Base-by-base conservation (phyloP, 2,113 vertebrate genomes). In the Tachysurus fulvidraco region DNA sequence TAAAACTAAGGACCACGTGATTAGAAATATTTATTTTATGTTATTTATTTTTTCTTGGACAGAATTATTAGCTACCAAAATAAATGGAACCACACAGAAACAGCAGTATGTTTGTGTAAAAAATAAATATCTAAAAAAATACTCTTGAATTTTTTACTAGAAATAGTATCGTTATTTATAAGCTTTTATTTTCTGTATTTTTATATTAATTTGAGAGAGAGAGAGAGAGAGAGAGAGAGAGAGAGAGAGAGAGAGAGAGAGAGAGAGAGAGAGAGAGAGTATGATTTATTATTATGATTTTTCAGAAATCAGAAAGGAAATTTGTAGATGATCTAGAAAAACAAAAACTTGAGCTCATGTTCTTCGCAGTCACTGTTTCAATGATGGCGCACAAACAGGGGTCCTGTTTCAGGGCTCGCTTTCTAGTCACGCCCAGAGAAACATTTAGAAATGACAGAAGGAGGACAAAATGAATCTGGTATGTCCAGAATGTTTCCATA, bases 381-480 rank as follows among this genome's bases (percentile, higher is more conserved):
- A 88, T 92, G 93, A 94, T 93, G 73, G 21, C 11, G 4, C 21
- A 23, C 44, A 44, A 92, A 94, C 92, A 94, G 93, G 69, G 28
- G 55, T 78, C 77, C 88, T 91, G 92, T 94, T 95, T 95, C 91
- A 93, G 87, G 89, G 92, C 60, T 86, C 55, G 73, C 87, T 92
- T 87, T 93, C 90, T 92, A 89, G 85, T 91, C 89, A 87, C 91
- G 93, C 90, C 23, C 92, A 85, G 83, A 86, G 92, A 92, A 91
- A 90, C 54, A 73, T 83, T 78, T 71, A 92, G 92, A 92, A 93
- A 87, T 52, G 89, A 91, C 83, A 83, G 89, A 85, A 55, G 88
- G 90, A 81, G 79, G 89, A 85, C 83, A 41, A 71, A 36, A 71
- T 71, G 1, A 44, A 71, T 44, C 30, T 21, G 36, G 36, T 36